Conservation (phyloP, 2,113 vertebrate genomes). For the Amblyornis subalaris region DNA sequence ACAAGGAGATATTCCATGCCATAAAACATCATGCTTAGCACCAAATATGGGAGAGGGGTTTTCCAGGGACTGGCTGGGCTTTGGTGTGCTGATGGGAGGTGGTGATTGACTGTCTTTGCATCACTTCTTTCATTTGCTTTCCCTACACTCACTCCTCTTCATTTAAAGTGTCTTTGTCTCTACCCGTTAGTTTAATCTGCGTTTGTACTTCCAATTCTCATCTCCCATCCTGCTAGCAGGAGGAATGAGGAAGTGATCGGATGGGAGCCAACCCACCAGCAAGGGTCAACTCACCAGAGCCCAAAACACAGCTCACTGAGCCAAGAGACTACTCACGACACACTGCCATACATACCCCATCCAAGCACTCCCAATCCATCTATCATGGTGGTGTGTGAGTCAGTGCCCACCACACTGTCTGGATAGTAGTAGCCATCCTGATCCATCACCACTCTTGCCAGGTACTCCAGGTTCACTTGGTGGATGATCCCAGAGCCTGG, state of each 20-base stretch:
- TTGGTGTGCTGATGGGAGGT: neutral
- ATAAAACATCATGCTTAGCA: neutral
- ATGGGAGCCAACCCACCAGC: neutral
- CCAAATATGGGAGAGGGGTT: rapidly evolving
- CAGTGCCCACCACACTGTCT: constrained; percentile 95
- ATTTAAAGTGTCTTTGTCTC: neutral
- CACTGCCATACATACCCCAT: constrained; percentile 82
- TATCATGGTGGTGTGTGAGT: constrained; percentile 98
- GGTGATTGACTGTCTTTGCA: neutral
- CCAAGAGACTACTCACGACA: neutral
- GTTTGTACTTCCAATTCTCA: neutral
- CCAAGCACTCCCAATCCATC: constrained; percentile 93
- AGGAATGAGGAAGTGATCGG: rapidly evolving
- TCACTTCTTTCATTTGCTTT: neutral
- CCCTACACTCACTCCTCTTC: rapidly evolving
- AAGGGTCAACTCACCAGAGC: neutral
- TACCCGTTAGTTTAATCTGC: neutral
- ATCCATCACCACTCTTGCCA: constrained; percentile 92
- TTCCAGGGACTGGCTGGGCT: neutral
- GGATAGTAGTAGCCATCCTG: constrained; percentile 87
- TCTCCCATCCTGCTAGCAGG: neutral
- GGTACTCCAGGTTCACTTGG: constrained; percentile 95
- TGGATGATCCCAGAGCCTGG: constrained; percentile 97
- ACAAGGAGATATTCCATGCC: neutral
- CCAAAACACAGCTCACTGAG: neutral